Percentiles rank a stretch among this genome's conserved stretches.
Evolutionary conservation across 2,888 invertebrate genomes (phyloP).

Genomic region (Sphaerophoria taeniata): DNA sequence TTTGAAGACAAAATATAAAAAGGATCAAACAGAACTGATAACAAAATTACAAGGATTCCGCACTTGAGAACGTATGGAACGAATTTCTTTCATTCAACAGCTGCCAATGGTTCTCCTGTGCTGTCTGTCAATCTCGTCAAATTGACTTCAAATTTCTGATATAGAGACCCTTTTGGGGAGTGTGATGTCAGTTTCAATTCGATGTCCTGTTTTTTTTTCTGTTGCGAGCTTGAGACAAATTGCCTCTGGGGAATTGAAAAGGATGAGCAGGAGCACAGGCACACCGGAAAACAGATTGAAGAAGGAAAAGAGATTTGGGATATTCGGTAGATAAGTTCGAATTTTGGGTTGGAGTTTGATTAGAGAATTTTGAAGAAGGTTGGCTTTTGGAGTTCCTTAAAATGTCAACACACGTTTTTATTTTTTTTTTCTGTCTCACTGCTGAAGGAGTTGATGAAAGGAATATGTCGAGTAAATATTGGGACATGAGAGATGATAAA

Average conservation of each 20-base stretch:
- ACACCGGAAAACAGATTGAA: not conserved
- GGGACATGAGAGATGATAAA: not conserved
- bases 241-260: slow-evolving; percentile 21
- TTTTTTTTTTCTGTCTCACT: not conserved
- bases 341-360: not conserved
- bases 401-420: slow-evolving; percentile 22
- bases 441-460: not conserved
- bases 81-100: slow-evolving; percentile 64
- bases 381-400: not conserved
- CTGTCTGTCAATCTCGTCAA: slow-evolving; percentile 39
- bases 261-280: not conserved
- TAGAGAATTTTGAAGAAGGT: slow-evolving; percentile 14
- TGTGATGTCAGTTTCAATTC: slow-evolving; percentile 61
- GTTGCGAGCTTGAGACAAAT: slow-evolving; percentile 1
- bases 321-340: slow-evolving; percentile 52
- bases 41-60: slow-evolving; percentile 36
- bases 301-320: slow-evolving; percentile 41
- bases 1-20: not conserved
- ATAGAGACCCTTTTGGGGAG: slow-evolving; percentile 26
- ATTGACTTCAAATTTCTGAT: slow-evolving; percentile 47
- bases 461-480: not conserved
- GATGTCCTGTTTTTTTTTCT: slow-evolving; percentile 10
- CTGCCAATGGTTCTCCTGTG: slow-evolving; percentile 28
- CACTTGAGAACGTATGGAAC: slow-evolving; percentile 48
- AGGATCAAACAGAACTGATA: slow-evolving; percentile 37